phyloP scores from a whole-genome alignment of 2,888 invertebrate species.

The Thereva nobilitata region DNA sequence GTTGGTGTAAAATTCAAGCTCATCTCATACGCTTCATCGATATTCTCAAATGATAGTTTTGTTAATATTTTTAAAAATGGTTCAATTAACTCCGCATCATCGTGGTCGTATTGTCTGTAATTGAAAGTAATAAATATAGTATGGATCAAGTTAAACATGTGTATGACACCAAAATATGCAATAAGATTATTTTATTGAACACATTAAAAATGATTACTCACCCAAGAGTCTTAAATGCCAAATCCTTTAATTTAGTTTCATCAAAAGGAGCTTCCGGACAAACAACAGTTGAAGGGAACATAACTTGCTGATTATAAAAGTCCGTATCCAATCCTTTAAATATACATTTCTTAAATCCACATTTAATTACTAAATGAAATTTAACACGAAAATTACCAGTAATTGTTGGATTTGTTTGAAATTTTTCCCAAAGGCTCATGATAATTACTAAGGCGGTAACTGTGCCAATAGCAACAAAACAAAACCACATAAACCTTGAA shows the following conservation, averaged over 20 bases:
- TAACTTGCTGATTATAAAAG: constrained; percentile 79
- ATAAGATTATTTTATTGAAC: too few species aligned
- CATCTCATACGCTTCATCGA: constrained; percentile 49
- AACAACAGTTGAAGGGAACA: constrained; percentile 73
- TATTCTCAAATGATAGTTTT: constrained; percentile 56
- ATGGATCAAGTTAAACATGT: not conserved
- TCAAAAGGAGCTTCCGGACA: constrained; percentile 64
- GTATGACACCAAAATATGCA: too few species aligned
- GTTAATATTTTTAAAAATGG: constrained; percentile 57
- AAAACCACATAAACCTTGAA: constrained; percentile 77
- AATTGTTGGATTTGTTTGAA: constrained; percentile 82
- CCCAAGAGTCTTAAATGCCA: constrained; percentile 51
- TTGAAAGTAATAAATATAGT: too few species aligned
- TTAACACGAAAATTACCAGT: constrained; percentile 62
- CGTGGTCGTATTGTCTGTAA: constrained; percentile 49
- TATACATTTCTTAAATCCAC: constrained; percentile 4
- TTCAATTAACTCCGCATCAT: constrained; percentile 41
- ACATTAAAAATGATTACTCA: constrained; percentile 43
- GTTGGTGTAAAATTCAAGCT: constrained; percentile 45
- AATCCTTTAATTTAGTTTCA: constrained; percentile 50
- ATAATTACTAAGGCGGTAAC: constrained; percentile 76
- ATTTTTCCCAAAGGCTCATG: constrained; percentile 78
- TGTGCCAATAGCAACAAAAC: constrained; percentile 71
- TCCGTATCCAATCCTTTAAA: constrained; percentile 73
- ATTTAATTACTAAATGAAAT: not conserved